Conservation (phyloP, 92 coral and sea anemone species). For the Heliopora coerulea region DNA sequence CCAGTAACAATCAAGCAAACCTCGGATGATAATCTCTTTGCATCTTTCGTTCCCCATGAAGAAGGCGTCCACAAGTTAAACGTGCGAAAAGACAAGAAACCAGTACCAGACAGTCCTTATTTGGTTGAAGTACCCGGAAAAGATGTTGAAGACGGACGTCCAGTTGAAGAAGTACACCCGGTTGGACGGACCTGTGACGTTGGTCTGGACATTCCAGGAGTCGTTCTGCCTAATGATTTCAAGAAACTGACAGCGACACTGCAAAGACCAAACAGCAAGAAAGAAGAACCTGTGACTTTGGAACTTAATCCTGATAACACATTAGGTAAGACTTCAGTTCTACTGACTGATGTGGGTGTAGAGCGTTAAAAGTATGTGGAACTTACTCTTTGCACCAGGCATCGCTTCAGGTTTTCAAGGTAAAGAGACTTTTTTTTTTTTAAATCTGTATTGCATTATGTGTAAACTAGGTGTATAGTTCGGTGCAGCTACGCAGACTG, state of each 20-base stretch:
- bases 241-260: slow-evolving; percentile 39
- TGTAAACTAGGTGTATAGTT: too few relatives aligned
- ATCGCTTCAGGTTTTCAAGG: too few relatives aligned
- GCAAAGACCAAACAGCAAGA: slow-evolving; percentile 33
- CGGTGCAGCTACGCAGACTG: too few relatives aligned
- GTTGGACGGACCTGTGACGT: slow-evolving; percentile 29
- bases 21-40: slow-evolving; percentile 94
- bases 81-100: slow-evolving; percentile 82
- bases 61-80: slow-evolving; percentile 88
- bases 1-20: slow-evolving; percentile 79
- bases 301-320: slow-evolving; percentile 39
- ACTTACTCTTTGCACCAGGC: neutral
- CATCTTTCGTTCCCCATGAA: slow-evolving; percentile 89
- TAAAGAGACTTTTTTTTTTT: too few relatives aligned
- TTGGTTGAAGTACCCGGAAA: slow-evolving; percentile 69
- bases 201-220: slow-evolving; percentile 26
- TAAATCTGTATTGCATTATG: too few relatives aligned
- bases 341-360: neutral
- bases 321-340: slow-evolving; percentile 7
- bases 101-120: slow-evolving; percentile 88
- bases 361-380: neutral
- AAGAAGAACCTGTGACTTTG: slow-evolving; percentile 33
- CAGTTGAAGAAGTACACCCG: slow-evolving; percentile 34
- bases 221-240: slow-evolving; percentile 24
- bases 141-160: slow-evolving; percentile 2